phyloP scores from a whole-genome alignment of 2,113 vertebrate genomes.

The Peromyscus maniculatus region DNA sequence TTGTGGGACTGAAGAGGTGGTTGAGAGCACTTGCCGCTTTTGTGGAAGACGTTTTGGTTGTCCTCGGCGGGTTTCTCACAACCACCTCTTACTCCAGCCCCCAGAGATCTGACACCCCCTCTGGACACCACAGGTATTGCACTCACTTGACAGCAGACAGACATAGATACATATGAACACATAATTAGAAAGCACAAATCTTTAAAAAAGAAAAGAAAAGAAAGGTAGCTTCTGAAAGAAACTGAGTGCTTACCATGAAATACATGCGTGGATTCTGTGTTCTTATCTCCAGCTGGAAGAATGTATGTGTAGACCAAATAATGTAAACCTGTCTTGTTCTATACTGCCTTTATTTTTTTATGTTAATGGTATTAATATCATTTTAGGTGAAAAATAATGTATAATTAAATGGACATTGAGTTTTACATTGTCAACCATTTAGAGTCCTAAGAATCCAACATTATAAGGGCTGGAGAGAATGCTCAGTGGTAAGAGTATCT shows the following conservation, averaged over 20 bases:
- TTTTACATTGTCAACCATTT: conserved; percentile 5
- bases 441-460: neutral
- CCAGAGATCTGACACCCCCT: too few species aligned
- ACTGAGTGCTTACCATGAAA: neutral
- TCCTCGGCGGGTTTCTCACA: neutral
- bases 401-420: neutral
- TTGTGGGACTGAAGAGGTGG: neutral
- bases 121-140: neutral
- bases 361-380: neutral
- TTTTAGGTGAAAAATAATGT: neutral
- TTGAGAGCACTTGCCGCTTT: neutral
- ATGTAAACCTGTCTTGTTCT: rapidly evolving
- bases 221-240: neutral
- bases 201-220: neutral
- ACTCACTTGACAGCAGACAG: neutral
- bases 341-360: neutral
- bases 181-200: neutral
- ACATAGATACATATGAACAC: neutral
- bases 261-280: conserved; percentile 16
- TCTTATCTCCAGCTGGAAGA: conserved; percentile 51
- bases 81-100: neutral
- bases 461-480: neutral
- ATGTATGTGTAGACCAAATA: neutral
- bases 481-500: neutral
- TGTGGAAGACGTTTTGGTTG: neutral